Conservation (phyloP, 2,797 vertebrate species). For the Falco naumanni region DNA sequence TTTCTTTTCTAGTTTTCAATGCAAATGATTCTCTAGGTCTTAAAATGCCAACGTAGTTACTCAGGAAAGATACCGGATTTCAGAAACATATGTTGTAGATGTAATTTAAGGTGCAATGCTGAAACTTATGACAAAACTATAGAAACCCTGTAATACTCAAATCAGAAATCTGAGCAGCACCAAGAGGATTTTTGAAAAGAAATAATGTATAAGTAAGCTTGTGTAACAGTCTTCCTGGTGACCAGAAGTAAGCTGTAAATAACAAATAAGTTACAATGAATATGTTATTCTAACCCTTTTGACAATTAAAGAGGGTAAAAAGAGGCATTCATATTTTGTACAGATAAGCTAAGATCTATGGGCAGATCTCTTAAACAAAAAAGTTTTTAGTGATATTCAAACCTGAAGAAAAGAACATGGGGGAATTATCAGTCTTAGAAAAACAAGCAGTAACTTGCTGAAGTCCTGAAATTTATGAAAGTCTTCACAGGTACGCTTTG, state of each 20-base stretch:
- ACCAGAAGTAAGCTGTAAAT: background rate
- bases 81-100: background rate
- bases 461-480: background rate
- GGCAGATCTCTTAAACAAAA: background rate
- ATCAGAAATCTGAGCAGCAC: background rate
- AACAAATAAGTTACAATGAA: background rate
- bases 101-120: background rate
- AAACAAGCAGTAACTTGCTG: background rate
- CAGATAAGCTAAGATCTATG: background rate
- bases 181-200: background rate
- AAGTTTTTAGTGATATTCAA: background rate
- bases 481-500: background rate
- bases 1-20: background rate
- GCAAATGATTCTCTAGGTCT: background rate
- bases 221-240: background rate
- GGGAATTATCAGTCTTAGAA: background rate
- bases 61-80: background rate
- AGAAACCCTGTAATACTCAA: background rate
- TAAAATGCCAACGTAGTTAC: background rate
- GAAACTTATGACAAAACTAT: background rate
- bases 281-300: background rate
- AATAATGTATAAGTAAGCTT: background rate
- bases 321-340: background rate
- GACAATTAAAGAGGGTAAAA: background rate
- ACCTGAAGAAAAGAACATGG: background rate